phyloP scores from a whole-genome alignment of 1,140 invertebrate species.

The Drosophila gunungcola region DNA sequence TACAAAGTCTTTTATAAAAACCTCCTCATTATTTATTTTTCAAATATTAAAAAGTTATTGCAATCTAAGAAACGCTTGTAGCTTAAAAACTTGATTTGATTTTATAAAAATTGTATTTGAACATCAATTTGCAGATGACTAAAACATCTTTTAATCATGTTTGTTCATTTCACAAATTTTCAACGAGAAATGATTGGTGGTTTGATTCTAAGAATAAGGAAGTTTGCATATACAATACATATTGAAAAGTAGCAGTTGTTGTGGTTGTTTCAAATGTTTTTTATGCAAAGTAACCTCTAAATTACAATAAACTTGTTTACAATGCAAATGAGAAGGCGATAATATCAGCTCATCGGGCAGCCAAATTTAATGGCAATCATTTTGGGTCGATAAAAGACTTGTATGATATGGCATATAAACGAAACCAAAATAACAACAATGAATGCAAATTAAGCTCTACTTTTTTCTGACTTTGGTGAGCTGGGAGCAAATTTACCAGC shows the following conservation, averaged over 20 bases:
- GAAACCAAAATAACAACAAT: constrained; percentile 25
- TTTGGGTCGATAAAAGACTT: not conserved
- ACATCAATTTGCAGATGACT: too few species aligned
- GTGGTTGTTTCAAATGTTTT: not conserved
- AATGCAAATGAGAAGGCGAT: not conserved
- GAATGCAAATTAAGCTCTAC: constrained; percentile 19
- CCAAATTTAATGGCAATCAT: not conserved
- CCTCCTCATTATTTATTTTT: not conserved
- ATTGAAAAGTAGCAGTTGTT: not conserved
- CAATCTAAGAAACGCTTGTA: not conserved
- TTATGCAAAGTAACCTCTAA: not conserved
- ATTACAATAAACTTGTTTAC: not conserved
- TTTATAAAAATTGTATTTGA: too few species aligned
- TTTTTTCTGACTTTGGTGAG: constrained; percentile 10
- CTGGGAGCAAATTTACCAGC: constrained; percentile 38
- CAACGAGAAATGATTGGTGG: too few species aligned
- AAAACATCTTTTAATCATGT: too few species aligned
- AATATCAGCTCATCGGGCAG: not conserved
- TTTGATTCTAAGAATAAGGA: not conserved
- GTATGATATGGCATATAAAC: not conserved
- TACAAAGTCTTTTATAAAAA: not conserved
- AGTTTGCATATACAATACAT: not conserved
- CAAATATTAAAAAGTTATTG: not conserved
- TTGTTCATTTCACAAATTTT: too few species aligned
- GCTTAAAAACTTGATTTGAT: too few species aligned